Evolutionary conservation across 2,888 invertebrate genomes (phyloP).

Genomic region (Clivina fossor): DNA sequence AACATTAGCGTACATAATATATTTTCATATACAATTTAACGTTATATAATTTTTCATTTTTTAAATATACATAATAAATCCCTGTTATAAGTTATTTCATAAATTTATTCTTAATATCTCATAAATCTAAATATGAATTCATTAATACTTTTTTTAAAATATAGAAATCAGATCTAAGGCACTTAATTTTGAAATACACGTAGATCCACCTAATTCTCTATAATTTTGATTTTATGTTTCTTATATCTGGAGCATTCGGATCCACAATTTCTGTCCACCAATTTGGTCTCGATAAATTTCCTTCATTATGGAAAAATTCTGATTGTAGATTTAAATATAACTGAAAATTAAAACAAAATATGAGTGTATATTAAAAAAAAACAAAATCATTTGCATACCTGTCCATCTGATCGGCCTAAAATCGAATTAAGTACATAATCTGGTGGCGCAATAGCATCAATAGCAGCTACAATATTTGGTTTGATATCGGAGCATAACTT

Average conservation of each 20-base stretch:
- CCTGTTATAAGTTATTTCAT: slow-evolving; percentile 5
- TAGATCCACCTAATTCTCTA: slow-evolving; percentile 32
- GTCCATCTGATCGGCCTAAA: slow-evolving; percentile 81
- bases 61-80: slow-evolving; percentile 1
- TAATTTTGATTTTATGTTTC: slow-evolving; percentile 42
- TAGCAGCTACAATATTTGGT: slow-evolving; percentile 73
- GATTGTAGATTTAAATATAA: slow-evolving; percentile 74
- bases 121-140: slow-evolving; percentile 5
- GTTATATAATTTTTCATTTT: slow-evolving; percentile 15
- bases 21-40: slow-evolving; percentile 10
- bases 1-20: slow-evolving; percentile 18
- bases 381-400: slow-evolving; percentile 55
- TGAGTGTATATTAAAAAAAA: too few relatives aligned
- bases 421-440: slow-evolving; percentile 88
- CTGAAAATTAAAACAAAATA: slow-evolving; percentile 51
- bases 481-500: slow-evolving; percentile 70
- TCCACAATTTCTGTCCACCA: slow-evolving; percentile 71
- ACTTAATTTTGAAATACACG: neutral
- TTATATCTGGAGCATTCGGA: slow-evolving; percentile 46
- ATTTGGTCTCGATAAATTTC: slow-evolving; percentile 67
- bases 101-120: slow-evolving; percentile 5
- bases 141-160: too few relatives aligned
- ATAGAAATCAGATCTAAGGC: slow-evolving; percentile 25
- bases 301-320: slow-evolving; percentile 68
- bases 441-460: slow-evolving; percentile 85